Evolutionary conservation across 2,888 invertebrate genomes (phyloP).

Genomic region (Epinotia demarniana): DNA sequence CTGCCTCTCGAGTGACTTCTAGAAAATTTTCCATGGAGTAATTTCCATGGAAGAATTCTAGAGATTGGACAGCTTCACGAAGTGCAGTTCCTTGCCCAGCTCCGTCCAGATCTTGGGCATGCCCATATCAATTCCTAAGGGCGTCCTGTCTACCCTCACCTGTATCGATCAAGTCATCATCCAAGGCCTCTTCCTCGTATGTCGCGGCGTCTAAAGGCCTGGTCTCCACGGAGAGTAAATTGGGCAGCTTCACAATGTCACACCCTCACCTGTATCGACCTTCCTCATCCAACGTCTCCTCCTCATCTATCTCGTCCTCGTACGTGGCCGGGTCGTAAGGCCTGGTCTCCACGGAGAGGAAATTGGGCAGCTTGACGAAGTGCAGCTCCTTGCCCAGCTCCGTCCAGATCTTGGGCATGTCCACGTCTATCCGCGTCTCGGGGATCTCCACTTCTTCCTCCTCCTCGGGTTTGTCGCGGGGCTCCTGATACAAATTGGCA

Average conservation of each 20-base stretch:
- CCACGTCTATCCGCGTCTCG: slow-evolving; percentile 98
- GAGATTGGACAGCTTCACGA: slow-evolving; percentile 99
- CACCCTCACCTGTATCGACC: slow-evolving; percentile 91
- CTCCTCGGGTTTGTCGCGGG: slow-evolving; percentile 86
- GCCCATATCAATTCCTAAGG: slow-evolving; percentile 88
- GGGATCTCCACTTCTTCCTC: slow-evolving; percentile 93
- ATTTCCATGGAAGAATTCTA: slow-evolving; percentile 92
- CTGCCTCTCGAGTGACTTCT: no score
- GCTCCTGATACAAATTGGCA: slow-evolving; percentile 57
- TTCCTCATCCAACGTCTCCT: slow-evolving; percentile 98
- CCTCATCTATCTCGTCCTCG: slow-evolving; percentile 99
- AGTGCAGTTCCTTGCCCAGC: slow-evolving; percentile 96
- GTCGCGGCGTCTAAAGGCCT: no score
- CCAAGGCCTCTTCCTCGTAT: slow-evolving; percentile 98
- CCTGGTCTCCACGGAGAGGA: slow-evolving; percentile 98
- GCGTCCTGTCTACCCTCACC: slow-evolving; percentile 70
- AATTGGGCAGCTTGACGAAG: slow-evolving; percentile 99
- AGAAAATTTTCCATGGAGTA: no score
- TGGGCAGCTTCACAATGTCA: no score
- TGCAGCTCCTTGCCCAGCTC: slow-evolving; percentile 96
- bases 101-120: slow-evolving; percentile 97
- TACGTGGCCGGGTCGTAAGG: slow-evolving; percentile 98
- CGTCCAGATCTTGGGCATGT: slow-evolving; percentile 97
- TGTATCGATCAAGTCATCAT: slow-evolving; percentile 98
- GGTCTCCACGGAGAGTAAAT: no score